Evolutionary conservation across 1,140 invertebrate genomes (phyloP), one percentile per base, ranked within the genome.

Genomic region (Microplitis mediator): DNA sequence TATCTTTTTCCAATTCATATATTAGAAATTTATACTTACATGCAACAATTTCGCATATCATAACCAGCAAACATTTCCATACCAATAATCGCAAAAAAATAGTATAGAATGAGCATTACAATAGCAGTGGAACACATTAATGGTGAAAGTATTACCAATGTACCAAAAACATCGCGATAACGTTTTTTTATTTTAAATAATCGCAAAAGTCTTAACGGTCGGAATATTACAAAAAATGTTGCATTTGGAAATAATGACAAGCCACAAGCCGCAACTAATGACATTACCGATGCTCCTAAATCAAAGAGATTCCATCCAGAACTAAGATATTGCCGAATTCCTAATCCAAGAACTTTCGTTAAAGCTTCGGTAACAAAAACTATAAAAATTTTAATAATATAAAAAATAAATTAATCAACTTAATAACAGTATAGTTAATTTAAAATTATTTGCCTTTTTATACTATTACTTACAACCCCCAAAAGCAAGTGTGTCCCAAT

Each of bases 251-350:
- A 90, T 13, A 93, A 84, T 31, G 87, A 87, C 50, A 95, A 88
- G 32, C 90, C 84, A 70, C 92, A 87, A 0, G 93, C 90, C 6
- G 93, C 93, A 56, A 91, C 81, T 5, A 94, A 78, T 4, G 91
- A 91, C 73, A 92, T 88, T 36, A 93, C 75, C 1, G 93, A 94
- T 4, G 94, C 93, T 36, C 90, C 86, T 52, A 96, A 88, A 82
- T 97, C 95, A 85, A 94, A 96, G 14, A 93, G 88, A 85, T 97
- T 96, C 95, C 95, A 97, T 9, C 94, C 94, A 58, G 92, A 94
- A 71, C 90, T 90, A 50, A 96, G 90, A 80, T 96, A 96, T 73
- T 90, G 89, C 9, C 80, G 78, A 60, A 92, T 87, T 23, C 95
- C 95, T 54, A 93, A 86, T 5, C 91, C 94, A 74, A 94, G 86